Evolutionary conservation across 2,113 vertebrate species (phyloP).

Genomic region (Oryctolagus cuniculus): mOryCun1.1 NC_091436.1:3065501-3066000

Average conservation of each 20-base stretch:
- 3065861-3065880: rapidly evolving
- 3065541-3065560: background rate
- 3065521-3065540: background rate
- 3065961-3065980: background rate
- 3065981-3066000: rapidly evolving
- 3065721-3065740: background rate
- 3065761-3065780: background rate
- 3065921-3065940: background rate
- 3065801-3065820: too few relatives aligned
- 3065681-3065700: background rate
- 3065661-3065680: too few relatives aligned
- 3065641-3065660: rapidly evolving
- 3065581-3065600: rapidly evolving
- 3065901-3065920: rapidly evolving
- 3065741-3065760: background rate
- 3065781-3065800: background rate
- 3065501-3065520: too few relatives aligned
- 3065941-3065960: background rate
- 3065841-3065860: background rate
- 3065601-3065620: rapidly evolving
- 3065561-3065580: rapidly evolving
- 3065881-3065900: background rate
- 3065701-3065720: background rate
- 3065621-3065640: background rate
- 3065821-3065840: too few relatives aligned